These are phyloP conservation scores for Diloba caeruleocephala DNA, from an alignment of 2,888 invertebrate genomes.

Conservation along the genomic window DNA sequence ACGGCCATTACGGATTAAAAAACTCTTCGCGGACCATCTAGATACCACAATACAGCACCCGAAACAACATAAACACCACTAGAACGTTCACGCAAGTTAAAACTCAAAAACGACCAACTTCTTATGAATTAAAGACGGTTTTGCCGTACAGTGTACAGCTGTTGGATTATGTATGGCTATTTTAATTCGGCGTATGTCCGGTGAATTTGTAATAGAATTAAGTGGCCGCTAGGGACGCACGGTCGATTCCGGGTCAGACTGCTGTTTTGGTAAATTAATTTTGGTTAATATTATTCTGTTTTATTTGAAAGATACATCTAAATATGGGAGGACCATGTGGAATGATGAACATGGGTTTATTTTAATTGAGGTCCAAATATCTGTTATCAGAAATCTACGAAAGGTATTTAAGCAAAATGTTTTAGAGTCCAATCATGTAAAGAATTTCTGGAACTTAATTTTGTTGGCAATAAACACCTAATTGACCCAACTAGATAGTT, in stretches of 20 bases:
- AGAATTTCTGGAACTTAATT: not conserved
- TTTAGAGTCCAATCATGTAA: too few species aligned
- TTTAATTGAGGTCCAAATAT: not conserved
- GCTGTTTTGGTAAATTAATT: conserved; percentile 67
- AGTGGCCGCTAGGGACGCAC: conserved; percentile 76
- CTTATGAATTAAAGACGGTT: not conserved
- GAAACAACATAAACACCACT: conserved; percentile 29
- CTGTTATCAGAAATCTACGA: not conserved
- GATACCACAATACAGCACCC: conserved; percentile 61
- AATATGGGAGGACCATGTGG: conserved; percentile 16
- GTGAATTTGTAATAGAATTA: conserved; percentile 82
- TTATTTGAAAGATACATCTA: conserved; percentile 27
- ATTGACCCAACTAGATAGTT: conserved; percentile 8
- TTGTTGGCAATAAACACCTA: not conserved
- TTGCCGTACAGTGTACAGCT: conserved; percentile 11
- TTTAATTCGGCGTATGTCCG: conserved; percentile 77
- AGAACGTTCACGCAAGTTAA: conserved; percentile 25
- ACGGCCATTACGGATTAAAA: conserved; percentile 84
- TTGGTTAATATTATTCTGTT: conserved; percentile 39
- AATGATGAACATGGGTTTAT: not conserved
- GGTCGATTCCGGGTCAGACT: conserved; percentile 62
- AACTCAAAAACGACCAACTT: not conserved
- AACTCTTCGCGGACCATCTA: conserved; percentile 79
- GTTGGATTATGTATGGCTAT: conserved; percentile 58
- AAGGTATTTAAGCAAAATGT: too few species aligned